These are phyloP conservation scores for Nephrotoma appendiculata DNA, from an alignment of 2,888 invertebrate species.

Conservation along the genomic window DNA sequence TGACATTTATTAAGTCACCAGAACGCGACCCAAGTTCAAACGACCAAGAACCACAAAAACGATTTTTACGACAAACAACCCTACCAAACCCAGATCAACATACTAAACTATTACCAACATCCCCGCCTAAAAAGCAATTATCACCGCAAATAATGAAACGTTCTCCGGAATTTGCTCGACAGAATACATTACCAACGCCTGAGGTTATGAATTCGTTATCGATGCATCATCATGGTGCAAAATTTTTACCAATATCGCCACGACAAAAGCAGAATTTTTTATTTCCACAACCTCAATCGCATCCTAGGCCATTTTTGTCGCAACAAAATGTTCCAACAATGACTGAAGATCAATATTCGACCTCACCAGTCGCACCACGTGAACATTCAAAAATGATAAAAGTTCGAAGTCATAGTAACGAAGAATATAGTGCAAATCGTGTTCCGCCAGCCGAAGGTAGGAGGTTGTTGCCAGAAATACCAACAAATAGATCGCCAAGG, in stretches of 20 bases:
- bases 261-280: constrained; percentile 29
- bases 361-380: constrained; percentile 14
- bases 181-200: constrained; percentile 29
- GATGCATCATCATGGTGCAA: constrained; percentile 21
- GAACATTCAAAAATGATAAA: constrained; percentile 31
- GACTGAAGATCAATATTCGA: constrained; percentile 27
- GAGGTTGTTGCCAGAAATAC: constrained; percentile 28
- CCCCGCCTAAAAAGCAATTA: constrained; percentile 29
- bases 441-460: constrained; percentile 20
- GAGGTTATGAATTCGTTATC: constrained; percentile 28
- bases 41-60: constrained; percentile 18
- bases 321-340: constrained; percentile 30
- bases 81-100: constrained; percentile 31
- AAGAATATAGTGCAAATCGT: constrained; percentile 28
- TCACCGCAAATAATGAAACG: constrained; percentile 28
- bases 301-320: constrained; percentile 28
- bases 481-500: constrained; percentile 20
- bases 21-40: constrained; percentile 12
- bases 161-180: constrained; percentile 29
- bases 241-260: constrained; percentile 30
- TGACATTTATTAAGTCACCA: constrained; percentile 11
- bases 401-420: constrained; percentile 31
- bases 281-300: constrained; percentile 24
- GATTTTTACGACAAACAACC: constrained; percentile 26
- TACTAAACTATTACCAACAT: constrained; percentile 28